phyloP scores from a whole-genome alignment of 2,113 vertebrate species.

The Grammomys dolichurus region DNA sequence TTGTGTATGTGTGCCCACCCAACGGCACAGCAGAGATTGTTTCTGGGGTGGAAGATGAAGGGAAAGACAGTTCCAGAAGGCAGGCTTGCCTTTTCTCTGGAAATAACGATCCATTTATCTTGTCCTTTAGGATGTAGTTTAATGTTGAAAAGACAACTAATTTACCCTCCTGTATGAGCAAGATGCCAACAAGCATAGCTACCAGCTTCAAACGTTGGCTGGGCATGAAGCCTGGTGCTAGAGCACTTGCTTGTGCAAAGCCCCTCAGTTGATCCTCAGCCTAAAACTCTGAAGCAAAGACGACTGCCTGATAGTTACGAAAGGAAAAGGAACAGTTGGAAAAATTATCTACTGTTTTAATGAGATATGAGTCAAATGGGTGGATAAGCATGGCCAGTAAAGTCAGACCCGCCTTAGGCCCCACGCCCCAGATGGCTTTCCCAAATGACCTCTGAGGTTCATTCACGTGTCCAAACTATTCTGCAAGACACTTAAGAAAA shows the following conservation, averaged over 20 bases:
- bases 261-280: not conserved
- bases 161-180: not conserved
- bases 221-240: not conserved
- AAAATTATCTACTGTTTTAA: slow-evolving; percentile 18
- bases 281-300: not conserved
- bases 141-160: slow-evolving; percentile 1
- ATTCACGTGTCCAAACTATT: slow-evolving; percentile 10
- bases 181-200: not conserved
- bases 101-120: not conserved
- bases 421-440: not conserved
- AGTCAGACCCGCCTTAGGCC: not conserved
- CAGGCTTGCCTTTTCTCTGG: not conserved
- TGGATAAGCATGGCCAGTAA: not conserved
- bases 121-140: not conserved
- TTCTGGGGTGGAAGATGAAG: not conserved
- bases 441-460: slow-evolving; percentile 42
- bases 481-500: slow-evolving; percentile 56
- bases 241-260: not conserved
- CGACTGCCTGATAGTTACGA: not conserved
- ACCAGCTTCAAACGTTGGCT: not conserved
- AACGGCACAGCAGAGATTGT: not conserved
- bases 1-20: not conserved
- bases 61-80: not conserved
- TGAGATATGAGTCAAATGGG: not conserved
- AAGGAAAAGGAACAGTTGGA: not conserved